Evolutionary conservation across 2,797 vertebrate genomes (phyloP).

Genomic region (Microchirus variegatus): DNA sequence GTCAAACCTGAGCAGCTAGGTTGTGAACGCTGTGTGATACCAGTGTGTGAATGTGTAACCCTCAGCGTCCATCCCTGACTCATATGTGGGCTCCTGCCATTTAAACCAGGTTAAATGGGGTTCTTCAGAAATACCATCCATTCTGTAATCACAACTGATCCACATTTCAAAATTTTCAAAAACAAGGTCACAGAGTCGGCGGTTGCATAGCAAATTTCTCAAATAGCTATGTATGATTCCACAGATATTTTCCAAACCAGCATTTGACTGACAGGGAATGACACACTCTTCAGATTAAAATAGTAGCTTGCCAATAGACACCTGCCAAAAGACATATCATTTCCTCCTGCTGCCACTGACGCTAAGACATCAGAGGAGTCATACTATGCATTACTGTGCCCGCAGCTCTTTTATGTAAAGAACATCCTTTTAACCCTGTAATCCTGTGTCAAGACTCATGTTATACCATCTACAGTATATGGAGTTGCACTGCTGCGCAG

Average conservation of each 20-base stretch:
- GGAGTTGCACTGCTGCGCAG: no score
- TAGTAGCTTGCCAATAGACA: neutral
- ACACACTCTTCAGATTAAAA: conserved; percentile 16
- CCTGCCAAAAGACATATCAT: conserved; percentile 8
- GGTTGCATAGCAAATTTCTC: conserved; percentile 35
- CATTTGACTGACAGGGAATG: conserved; percentile 20
- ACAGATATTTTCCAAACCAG: conserved; percentile 24
- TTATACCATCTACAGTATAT: no score
- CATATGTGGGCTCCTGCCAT: conserved; percentile 66
- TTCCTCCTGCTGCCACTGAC: neutral
- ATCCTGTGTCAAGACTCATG: neutral
- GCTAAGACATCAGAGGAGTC: no score
- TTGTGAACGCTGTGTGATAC: conserved; percentile 74
- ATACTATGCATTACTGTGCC: no score
- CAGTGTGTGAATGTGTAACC: conserved; percentile 52
- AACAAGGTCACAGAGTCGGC: conserved; percentile 47
- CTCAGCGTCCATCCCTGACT: conserved; percentile 65
- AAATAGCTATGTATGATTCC: conserved; percentile 25
- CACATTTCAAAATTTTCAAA: conserved; percentile 40
- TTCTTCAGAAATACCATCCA: conserved; percentile 53
- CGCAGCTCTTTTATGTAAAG: no score
- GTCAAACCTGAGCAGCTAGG: conserved; percentile 58
- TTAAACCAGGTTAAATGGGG: conserved; percentile 59
- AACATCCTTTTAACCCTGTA: no score
- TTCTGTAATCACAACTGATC: conserved; percentile 48